Percentiles rank a stretch among this genome's conserved stretches.
Conservation (phyloP, 2,888 invertebrate species). For the Sturmia bella region DNA sequence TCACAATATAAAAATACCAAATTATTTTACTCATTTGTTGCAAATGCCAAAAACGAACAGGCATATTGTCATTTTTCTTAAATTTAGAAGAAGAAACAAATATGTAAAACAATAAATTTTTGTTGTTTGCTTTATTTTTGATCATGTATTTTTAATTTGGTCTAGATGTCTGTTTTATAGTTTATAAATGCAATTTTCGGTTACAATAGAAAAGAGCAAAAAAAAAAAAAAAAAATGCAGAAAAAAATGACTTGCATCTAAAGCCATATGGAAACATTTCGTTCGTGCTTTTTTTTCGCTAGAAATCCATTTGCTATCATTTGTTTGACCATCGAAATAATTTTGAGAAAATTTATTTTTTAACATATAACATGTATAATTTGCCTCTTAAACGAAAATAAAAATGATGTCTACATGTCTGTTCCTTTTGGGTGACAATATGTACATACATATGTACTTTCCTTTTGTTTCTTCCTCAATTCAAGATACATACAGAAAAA, state of each 20-base stretch:
- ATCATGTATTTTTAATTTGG: constrained; percentile 42
- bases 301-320: constrained; percentile 59
- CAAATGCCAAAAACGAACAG: constrained; percentile 13
- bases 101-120: constrained; percentile 48
- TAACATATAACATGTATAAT: not conserved
- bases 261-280: constrained; percentile 67
- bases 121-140: no score
- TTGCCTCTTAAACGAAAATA: constrained; percentile 3
- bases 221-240: not conserved
- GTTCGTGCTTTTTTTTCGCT: constrained; percentile 5
- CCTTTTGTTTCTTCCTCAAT: not conserved
- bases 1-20: constrained; percentile 45
- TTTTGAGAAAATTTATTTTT: constrained; percentile 27
- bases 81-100: constrained; percentile 17
- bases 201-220: constrained; percentile 9
- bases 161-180: constrained; percentile 61
- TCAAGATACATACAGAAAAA: not conserved
- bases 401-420: constrained; percentile 51
- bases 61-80: constrained; percentile 44
- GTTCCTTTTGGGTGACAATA: constrained; percentile 16
- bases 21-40: constrained; percentile 2
- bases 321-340: constrained; percentile 69
- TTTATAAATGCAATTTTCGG: constrained; percentile 51
- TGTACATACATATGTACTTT: no score
- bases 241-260: not conserved